phyloP scores from a whole-genome alignment of 2,888 invertebrate species.

The Mythimna vitellina region DNA sequence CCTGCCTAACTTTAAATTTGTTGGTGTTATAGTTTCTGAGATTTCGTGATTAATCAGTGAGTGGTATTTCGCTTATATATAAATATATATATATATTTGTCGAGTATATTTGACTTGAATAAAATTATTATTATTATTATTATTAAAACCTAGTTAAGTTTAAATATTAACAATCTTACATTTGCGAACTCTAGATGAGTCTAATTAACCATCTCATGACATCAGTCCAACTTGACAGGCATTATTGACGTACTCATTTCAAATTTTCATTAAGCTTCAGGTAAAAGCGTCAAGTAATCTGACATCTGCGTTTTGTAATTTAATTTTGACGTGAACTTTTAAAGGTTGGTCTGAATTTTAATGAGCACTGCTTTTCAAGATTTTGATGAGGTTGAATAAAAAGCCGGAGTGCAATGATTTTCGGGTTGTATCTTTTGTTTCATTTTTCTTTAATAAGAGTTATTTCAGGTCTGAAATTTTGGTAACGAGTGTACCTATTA shows the following conservation, averaged over 20 bases:
- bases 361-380: conserved; percentile 23
- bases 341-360: conserved; percentile 22
- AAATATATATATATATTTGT: no score
- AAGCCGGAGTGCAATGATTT: conserved; percentile 15
- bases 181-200: background rate
- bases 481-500: background rate
- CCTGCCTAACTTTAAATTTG: no score
- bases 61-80: no score
- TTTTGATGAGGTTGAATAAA: conserved; percentile 26
- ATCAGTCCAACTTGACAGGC: background rate
- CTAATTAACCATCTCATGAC: background rate
- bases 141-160: background rate
- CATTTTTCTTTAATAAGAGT: background rate
- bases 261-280: conserved; percentile 12
- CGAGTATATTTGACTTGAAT: no score
- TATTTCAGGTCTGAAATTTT: conserved; percentile 16
- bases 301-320: conserved; percentile 1
- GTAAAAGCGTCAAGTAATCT: conserved; percentile 1
- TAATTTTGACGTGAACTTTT: conserved; percentile 14
- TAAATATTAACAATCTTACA: background rate
- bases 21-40: no score
- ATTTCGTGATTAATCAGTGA: no score
- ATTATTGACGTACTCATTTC: conserved; percentile 1
- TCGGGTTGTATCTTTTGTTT: conserved; percentile 16
- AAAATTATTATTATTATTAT: no score